A percentile compares a stretch with the other conserved stretches of the same genome.
These are phyloP conservation scores for Hydroisotoma schaefferi DNA, from an alignment of 2,888 invertebrate species.

Conservation along the genomic window DNA sequence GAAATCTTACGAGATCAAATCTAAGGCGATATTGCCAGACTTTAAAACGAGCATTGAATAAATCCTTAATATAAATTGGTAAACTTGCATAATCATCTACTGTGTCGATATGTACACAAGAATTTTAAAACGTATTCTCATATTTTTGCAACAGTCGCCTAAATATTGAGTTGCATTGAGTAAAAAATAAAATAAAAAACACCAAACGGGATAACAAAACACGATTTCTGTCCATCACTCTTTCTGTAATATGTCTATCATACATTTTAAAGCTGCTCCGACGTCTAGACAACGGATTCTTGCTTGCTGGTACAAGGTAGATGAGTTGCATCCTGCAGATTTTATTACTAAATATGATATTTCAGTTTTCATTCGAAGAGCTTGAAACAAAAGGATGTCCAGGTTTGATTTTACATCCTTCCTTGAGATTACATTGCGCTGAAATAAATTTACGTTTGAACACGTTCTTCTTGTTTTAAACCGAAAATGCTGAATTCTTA, in stretches of 20 bases:
- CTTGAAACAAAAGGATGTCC: slow-evolving; percentile 41
- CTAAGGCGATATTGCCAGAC: no score
- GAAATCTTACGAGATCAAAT: no score
- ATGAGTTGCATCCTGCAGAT: no score
- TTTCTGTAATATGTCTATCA: no score
- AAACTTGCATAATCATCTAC: no score
- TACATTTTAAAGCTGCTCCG: no score
- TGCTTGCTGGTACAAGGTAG: slow-evolving; percentile 35
- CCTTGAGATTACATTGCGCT: slow-evolving; percentile 17
- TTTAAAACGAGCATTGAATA: no score
- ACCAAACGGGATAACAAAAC: background rate
- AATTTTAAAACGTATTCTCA: no score
- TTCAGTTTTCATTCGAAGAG: slow-evolving; percentile 44
- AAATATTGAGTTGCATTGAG: background rate
- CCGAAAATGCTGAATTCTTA: slow-evolving; percentile 4
- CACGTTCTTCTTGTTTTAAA: background rate
- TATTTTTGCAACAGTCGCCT: no score
- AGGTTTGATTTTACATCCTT: slow-evolving; percentile 28
- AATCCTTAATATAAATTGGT: no score
- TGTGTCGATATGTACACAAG: no score
- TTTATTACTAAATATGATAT: slow-evolving; percentile 33
- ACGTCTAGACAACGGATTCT: slow-evolving; percentile 45
- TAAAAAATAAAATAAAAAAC: background rate
- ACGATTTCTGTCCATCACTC: background rate
- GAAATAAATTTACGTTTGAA: slow-evolving; percentile 1